These are phyloP conservation scores for pig (Sus scrofa) DNA, from an alignment of 2,113 vertebrate genomes.

Conservation along the genomic window DNA sequence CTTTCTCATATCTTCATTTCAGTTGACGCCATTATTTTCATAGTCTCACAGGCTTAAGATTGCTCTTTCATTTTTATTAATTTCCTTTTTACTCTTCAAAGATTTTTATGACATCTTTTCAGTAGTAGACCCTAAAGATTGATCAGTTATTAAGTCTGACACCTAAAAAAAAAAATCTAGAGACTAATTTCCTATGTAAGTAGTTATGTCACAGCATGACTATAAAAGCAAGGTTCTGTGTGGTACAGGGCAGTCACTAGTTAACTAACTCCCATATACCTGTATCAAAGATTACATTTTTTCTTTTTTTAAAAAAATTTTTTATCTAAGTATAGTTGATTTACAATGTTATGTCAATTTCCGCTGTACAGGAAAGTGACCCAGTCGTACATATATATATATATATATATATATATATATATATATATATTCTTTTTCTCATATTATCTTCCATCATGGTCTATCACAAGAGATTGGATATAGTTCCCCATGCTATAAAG, in stretches of 20 bases:
- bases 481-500: too few species aligned
- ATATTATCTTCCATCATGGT: too few species aligned
- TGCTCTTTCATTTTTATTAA: constrained; percentile 5
- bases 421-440: too few species aligned
- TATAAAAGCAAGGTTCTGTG: not conserved
- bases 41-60: not conserved
- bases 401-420: too few species aligned
- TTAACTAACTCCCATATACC: not conserved
- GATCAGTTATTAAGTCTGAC: not conserved
- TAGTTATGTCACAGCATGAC: not conserved
- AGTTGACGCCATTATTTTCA: not conserved
- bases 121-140: not conserved
- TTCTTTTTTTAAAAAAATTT: too few species aligned
- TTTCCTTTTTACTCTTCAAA: constrained; percentile 10
- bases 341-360: too few species aligned
- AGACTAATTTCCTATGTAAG: constrained; percentile 15
- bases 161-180: not conserved
- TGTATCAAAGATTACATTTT: not conserved
- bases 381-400: too few species aligned
- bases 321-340: too few species aligned
- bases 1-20: not conserved
- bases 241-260: not conserved
- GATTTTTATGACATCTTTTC: not conserved
- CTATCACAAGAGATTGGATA: too few species aligned
- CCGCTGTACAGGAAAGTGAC: too few species aligned